Conservation (phyloP, 2,888 invertebrate species). For the Himalopsyche anomala region DNA sequence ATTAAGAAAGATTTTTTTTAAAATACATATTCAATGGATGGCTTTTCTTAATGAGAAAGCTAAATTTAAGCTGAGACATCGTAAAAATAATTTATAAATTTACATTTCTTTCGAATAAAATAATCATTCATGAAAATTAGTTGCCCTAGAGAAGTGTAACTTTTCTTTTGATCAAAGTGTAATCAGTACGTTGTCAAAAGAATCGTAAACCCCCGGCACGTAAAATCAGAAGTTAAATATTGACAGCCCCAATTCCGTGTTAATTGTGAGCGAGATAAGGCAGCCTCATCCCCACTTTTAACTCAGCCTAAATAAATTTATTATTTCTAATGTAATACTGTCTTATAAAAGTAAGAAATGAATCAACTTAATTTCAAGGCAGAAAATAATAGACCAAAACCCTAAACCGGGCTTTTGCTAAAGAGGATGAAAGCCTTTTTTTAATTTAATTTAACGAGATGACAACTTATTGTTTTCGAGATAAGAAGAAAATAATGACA, state of each 20-base stretch:
- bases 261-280: constrained; percentile 11
- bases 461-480: constrained; percentile 64
- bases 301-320: background rate
- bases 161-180: constrained; percentile 34
- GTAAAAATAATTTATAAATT: background rate
- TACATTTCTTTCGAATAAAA: constrained; percentile 30
- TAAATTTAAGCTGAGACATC: background rate
- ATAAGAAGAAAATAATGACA: constrained; percentile 60
- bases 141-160: constrained; percentile 22
- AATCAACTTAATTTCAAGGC: constrained; percentile 53
- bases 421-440: constrained; percentile 55
- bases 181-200: constrained; percentile 34
- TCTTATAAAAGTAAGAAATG: constrained; percentile 39
- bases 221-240: constrained; percentile 34
- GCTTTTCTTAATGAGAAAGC: background rate
- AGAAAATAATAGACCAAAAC: constrained; percentile 47
- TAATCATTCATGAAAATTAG: constrained; percentile 16
- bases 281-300: background rate
- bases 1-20: too few relatives aligned
- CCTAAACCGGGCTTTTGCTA: background rate
- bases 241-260: constrained; percentile 9
- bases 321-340: constrained; percentile 16
- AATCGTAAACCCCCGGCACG: background rate
- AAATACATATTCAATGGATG: too few relatives aligned
- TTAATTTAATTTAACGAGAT: constrained; percentile 65